Percentiles rank a stretch among this genome's conserved stretches.
Conservation (phyloP, 2,888 invertebrate species). For the Drosophila paramelanica region DNA sequence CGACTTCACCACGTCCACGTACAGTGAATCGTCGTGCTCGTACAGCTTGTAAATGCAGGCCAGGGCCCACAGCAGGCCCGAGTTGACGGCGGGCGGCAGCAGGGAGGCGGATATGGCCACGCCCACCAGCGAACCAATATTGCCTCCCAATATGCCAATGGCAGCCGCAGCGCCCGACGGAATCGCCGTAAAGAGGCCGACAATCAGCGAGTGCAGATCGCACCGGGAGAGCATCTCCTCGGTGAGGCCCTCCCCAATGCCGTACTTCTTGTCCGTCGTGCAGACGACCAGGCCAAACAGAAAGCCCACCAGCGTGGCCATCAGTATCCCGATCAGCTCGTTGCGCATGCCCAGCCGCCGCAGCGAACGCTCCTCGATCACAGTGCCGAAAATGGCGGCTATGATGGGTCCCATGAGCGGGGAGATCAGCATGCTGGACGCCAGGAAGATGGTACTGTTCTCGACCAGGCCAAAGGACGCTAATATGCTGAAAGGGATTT, state of each 20-base stretch:
- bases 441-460: constrained; percentile 90
- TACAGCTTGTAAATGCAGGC: constrained; percentile 86
- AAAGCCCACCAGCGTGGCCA: constrained; percentile 89
- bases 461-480: constrained; percentile 91
- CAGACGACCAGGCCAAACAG: constrained; percentile 88
- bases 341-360: constrained; percentile 88
- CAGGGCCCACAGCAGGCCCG: constrained; percentile 89
- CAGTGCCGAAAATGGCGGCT: constrained; percentile 91
- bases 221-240: constrained; percentile 89
- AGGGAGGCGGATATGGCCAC: constrained; percentile 93
- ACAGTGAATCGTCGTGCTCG: constrained; percentile 85
- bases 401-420: constrained; percentile 93
- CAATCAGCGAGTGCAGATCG: constrained; percentile 88
- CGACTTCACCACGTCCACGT: constrained; percentile 84
- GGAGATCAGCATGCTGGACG: constrained; percentile 93
- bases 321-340: constrained; percentile 88
- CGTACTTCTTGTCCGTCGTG: constrained; percentile 86
- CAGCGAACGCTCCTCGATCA: constrained; percentile 88
- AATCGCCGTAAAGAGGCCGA: constrained; percentile 90
- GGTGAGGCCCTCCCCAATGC: constrained; percentile 88
- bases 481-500: constrained; percentile 86
- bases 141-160: constrained; percentile 91
- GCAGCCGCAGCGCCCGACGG: constrained; percentile 92
- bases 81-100: constrained; percentile 92
- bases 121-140: constrained; percentile 91